These are phyloP conservation scores for Eptatretus atami DNA, from an alignment of 2,797 vertebrate genomes.

Conservation along the genomic window DNA sequence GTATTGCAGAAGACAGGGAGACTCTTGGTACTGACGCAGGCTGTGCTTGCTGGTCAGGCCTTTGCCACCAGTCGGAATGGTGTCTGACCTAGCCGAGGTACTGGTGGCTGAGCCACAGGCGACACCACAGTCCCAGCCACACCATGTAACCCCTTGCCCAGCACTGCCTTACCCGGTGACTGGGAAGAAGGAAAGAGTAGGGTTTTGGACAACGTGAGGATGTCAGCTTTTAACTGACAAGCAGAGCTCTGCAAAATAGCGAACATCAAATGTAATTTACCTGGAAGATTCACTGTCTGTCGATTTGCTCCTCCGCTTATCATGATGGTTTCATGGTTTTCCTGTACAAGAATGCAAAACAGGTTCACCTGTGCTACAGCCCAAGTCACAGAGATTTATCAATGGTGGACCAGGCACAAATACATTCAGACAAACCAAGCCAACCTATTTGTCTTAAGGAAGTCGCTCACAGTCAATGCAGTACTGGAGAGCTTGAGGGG, in stretches of 20 bases:
- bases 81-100: not conserved
- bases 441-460: not conserved
- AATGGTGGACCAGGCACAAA: not conserved
- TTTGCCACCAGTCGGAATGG: not conserved
- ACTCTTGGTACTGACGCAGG: not conserved
- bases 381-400: not conserved
- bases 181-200: not conserved
- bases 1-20: not conserved
- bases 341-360: not conserved
- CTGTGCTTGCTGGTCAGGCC: not conserved
- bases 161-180: constrained; percentile 4
- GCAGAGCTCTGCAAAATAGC: too few species aligned
- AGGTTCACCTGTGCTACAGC: too few species aligned
- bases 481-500: constrained; percentile 65
- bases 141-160: not conserved
- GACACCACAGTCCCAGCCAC: not conserved
- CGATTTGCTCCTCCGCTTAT: constrained; percentile 57
- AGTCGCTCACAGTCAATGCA: constrained; percentile 34
- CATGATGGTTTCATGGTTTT: constrained; percentile 50
- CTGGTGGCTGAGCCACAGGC: not conserved
- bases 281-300: constrained; percentile 70
- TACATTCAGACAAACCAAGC: not conserved
- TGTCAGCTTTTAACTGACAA: too few species aligned
- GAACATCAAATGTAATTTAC: constrained; percentile 14
- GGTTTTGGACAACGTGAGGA: too few species aligned